A percentile compares a stretch with the other conserved stretches of the same genome.
Conservation (phyloP, 1,140 invertebrate genomes). For the Zaprionus vittiger region DNA sequence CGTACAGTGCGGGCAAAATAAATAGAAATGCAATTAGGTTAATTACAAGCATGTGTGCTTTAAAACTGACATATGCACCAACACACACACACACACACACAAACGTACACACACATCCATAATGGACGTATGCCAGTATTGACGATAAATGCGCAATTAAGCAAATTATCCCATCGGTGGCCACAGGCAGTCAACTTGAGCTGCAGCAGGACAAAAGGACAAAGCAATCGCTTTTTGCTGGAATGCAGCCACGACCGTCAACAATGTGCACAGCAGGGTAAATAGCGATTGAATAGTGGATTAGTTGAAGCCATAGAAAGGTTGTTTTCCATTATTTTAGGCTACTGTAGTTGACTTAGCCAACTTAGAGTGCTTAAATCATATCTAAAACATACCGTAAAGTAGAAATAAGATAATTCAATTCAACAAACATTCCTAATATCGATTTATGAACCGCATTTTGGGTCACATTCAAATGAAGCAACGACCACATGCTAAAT, state of each 20-base stretch:
- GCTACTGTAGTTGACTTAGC: not conserved
- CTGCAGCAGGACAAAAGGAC: conserved; percentile 10
- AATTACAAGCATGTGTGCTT: conserved; percentile 64
- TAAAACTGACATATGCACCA: conserved; percentile 32
- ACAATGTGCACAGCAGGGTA: conserved; percentile 1
- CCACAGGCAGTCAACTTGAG: conserved; percentile 33
- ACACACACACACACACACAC: not conserved
- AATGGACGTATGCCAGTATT: conserved; percentile 27
- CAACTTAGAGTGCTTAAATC: not conserved
- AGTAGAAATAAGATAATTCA: not conserved
- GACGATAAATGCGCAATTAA: conserved; percentile 78
- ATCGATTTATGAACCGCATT: not conserved
- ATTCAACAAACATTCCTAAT: not conserved
- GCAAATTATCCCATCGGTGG: conserved; percentile 59
- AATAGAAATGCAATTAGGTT: conserved; percentile 74
- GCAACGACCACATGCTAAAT: not conserved
- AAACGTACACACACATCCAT: not conserved
- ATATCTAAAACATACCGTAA: not conserved
- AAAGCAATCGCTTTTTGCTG: conserved; percentile 31
- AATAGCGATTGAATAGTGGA: not conserved
- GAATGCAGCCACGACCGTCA: conserved; percentile 4
- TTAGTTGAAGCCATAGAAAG: not conserved
- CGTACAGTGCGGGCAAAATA: conserved; percentile 30
- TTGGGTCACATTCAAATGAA: not conserved
- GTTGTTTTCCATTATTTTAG: no score